phyloP scores from a whole-genome alignment of 2,113 vertebrate species.

The Osmerus mordax region DNA sequence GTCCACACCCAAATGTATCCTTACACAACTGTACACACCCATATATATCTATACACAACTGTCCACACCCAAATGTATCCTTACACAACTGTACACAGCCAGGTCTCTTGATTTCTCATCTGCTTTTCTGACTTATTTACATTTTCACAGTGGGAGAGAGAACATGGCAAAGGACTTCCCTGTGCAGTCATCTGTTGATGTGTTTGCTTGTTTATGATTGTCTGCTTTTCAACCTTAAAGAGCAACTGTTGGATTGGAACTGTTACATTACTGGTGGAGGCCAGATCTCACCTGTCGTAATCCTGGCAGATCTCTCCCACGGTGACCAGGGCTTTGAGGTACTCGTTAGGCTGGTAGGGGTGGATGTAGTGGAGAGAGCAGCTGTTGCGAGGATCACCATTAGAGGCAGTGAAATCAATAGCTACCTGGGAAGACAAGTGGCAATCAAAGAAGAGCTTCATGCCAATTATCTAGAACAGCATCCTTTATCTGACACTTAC shows the following conservation, averaged over 20 bases:
- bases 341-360: constrained; percentile 97
- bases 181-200: too few species aligned
- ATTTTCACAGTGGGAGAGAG: not conserved
- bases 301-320: constrained; percentile 99
- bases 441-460: constrained; percentile 32
- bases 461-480: constrained; percentile 8
- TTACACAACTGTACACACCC: not conserved
- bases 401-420: constrained; percentile 98
- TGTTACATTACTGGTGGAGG: constrained; percentile 75
- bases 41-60: not conserved
- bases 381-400: constrained; percentile 96
- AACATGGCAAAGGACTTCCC: not conserved
- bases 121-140: not conserved
- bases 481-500: not conserved
- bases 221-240: not conserved
- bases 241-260: constrained; percentile 77
- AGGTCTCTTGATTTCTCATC: not conserved
- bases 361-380: constrained; percentile 99
- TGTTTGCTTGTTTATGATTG: too few species aligned
- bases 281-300: constrained; percentile 96
- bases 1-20: too few species aligned
- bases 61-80: not conserved
- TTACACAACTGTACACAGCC: not conserved
- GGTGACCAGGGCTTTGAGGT: constrained; percentile 94
- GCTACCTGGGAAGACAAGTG: constrained; percentile 80